Percentiles rank a stretch among this genome's conserved stretches.
These are phyloP conservation scores for Rutilus rutilus DNA, from an alignment of 2,113 vertebrate genomes.

Conservation along the genomic window DNA sequence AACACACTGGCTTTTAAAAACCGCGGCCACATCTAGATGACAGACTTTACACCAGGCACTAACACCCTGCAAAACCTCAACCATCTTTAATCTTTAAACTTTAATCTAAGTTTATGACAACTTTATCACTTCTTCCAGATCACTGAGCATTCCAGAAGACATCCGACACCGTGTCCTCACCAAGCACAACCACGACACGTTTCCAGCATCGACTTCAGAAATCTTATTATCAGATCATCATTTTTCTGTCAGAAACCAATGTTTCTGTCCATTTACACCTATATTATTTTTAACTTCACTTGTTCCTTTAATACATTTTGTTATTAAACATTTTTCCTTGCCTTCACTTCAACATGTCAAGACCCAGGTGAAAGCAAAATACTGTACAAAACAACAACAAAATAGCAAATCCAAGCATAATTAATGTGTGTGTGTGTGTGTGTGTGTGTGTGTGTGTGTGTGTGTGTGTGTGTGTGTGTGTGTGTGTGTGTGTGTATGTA, in stretches of 20 bases:
- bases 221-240: too few relatives aligned
- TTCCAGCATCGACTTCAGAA: neutral
- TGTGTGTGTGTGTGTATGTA: too few relatives aligned
- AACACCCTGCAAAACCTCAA: neutral
- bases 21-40: neutral
- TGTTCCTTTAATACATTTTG: neutral
- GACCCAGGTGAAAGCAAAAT: neutral
- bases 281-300: neutral
- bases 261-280: neutral
- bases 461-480: too few relatives aligned
- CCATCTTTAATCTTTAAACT: constrained; percentile 16
- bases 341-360: neutral
- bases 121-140: neutral
- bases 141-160: neutral
- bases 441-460: too few relatives aligned
- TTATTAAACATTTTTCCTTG: neutral
- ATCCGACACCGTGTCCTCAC: neutral
- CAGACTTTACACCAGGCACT: neutral
- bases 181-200: neutral
- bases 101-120: constrained; percentile 3
- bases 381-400: neutral
- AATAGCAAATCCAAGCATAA: neutral
- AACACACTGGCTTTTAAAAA: constrained; percentile 33
- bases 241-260: neutral
- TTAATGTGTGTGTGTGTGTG: too few relatives aligned